phyloP scores from a whole-genome alignment of 2,797 vertebrate genomes.

The Gadopsis bispinosus region DNA sequence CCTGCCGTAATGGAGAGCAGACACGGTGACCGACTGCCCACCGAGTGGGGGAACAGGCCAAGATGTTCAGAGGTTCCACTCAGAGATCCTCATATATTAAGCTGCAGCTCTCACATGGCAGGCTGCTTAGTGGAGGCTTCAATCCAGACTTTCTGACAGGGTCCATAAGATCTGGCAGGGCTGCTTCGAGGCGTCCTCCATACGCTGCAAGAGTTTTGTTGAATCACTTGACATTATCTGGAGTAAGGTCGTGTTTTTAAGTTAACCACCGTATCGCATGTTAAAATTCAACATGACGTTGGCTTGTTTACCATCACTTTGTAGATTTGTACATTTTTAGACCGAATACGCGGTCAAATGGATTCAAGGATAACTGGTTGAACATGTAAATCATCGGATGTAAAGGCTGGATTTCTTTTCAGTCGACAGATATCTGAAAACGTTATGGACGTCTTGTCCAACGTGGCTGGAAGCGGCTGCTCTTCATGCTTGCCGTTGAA shows the following conservation, averaged over 20 bases:
- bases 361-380: too few species aligned
- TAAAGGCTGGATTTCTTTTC: too few species aligned
- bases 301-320: background rate
- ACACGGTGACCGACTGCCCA: slow-evolving; percentile 47
- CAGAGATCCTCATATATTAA: slow-evolving; percentile 24
- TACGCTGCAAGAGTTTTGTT: background rate
- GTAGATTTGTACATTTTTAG: background rate
- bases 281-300: background rate
- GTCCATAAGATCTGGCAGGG: slow-evolving; percentile 38
- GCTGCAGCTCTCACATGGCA: slow-evolving; percentile 5
- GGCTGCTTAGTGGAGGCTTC: slow-evolving; percentile 14
- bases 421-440: background rate
- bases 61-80: slow-evolving; percentile 44
- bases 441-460: background rate
- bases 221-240: background rate
- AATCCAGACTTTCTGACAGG: slow-evolving; percentile 39
- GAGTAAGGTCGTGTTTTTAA: background rate
- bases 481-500: too few species aligned
- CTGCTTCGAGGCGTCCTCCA: background rate
- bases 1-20: slow-evolving; percentile 60
- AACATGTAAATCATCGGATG: too few species aligned
- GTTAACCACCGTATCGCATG: background rate
- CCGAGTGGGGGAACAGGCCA: background rate
- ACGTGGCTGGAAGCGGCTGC: background rate
- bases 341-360: background rate